phyloP scores from a whole-genome alignment of 2,888 invertebrate genomes.

The Lasioglossum figueresi region DNA sequence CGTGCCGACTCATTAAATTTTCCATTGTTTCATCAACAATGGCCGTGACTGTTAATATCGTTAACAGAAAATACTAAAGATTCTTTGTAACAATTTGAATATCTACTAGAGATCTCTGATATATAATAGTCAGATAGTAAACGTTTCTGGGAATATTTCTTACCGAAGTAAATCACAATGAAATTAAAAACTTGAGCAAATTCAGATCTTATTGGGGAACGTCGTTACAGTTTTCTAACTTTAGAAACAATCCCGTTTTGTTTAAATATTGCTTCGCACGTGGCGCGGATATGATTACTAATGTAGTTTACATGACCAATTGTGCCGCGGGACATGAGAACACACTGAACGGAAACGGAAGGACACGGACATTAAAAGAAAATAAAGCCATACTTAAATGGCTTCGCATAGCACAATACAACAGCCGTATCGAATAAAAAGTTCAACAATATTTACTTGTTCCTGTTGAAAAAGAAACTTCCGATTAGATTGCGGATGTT shows the following conservation, averaged over 20 bases:
- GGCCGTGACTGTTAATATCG: background rate
- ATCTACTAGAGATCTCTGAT: background rate
- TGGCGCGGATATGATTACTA: background rate
- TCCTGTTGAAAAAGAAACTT: background rate
- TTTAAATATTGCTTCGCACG: background rate
- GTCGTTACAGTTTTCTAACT: no score
- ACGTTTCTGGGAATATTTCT: background rate
- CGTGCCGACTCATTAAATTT: background rate
- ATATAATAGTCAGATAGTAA: background rate
- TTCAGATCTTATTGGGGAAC: background rate
- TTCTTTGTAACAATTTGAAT: background rate
- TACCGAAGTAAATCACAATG: background rate
- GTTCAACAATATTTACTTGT: background rate
- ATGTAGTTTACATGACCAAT: background rate
- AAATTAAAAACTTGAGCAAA: background rate
- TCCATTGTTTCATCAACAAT: background rate
- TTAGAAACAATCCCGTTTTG: background rate
- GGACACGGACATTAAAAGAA: slow-evolving; percentile 1
- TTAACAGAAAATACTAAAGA: background rate
- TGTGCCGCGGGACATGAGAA: background rate
- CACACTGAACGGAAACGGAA: background rate
- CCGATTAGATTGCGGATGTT: no score
- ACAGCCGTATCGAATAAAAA: background rate
- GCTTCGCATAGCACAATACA: background rate
- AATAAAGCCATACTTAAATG: background rate